Percentiles rank a stretch among this genome's conserved stretches.
phyloP scores from a whole-genome alignment of 2,888 invertebrate species.

The Scaeva pyrastri region DNA sequence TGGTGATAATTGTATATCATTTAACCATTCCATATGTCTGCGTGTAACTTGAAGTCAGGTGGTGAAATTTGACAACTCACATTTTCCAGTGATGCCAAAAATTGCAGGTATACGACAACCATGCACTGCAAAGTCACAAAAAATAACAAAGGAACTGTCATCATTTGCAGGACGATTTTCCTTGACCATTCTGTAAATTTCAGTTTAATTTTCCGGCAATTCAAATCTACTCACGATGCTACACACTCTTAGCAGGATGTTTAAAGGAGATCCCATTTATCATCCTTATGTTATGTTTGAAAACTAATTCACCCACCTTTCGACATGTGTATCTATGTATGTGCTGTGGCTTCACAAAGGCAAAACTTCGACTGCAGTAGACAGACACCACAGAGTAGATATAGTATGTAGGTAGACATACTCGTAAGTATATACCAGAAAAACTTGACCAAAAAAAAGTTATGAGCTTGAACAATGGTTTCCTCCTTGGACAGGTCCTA shows the following conservation, averaged over 20 bases:
- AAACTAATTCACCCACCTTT: conserved; percentile 62
- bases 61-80: too few species aligned
- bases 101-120: neutral
- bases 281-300: conserved; percentile 44
- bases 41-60: too few species aligned
- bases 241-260: conserved; percentile 68
- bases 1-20: too few species aligned
- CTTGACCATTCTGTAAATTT: conserved; percentile 69
- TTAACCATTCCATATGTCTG: too few species aligned
- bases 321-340: conserved; percentile 34
- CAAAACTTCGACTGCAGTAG: conserved; percentile 35
- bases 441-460: conserved; percentile 41
- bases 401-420: neutral
- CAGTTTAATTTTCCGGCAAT: conserved; percentile 83
- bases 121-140: neutral
- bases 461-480: conserved; percentile 57
- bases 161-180: conserved; percentile 48
- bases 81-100: too few species aligned
- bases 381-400: conserved; percentile 20
- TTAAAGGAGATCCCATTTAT: conserved; percentile 72
- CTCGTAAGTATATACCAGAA: too few species aligned
- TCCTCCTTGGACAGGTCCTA: conserved; percentile 21
- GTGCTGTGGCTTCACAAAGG: conserved; percentile 22
- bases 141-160: conserved; percentile 22
- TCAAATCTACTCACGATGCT: conserved; percentile 64